Evolutionary conservation across 1,140 invertebrate species (phyloP).

Genomic region (Papilio polyxenes): DNA sequence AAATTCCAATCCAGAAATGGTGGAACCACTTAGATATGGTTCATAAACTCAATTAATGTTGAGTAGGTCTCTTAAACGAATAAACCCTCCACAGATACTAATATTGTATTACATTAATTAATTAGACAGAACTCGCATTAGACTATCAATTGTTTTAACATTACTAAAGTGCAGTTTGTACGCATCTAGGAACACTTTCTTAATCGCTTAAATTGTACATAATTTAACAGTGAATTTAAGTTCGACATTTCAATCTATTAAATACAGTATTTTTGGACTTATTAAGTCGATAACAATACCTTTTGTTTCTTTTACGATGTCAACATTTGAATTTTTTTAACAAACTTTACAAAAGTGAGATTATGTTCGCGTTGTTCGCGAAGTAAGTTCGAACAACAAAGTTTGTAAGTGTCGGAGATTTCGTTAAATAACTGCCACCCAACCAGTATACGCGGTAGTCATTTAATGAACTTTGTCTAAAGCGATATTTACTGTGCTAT

Average conservation of each 20-base stretch:
- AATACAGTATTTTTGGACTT: too few relatives aligned
- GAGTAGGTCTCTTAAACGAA: background rate
- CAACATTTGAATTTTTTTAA: too few relatives aligned
- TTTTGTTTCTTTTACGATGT: too few relatives aligned
- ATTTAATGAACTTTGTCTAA: constrained; percentile 5
- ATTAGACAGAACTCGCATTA: background rate
- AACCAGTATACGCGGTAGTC: background rate
- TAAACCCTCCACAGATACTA: background rate
- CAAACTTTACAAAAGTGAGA: background rate
- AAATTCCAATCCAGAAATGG: background rate
- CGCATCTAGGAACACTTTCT: too few relatives aligned
- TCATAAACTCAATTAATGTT: constrained; percentile 10
- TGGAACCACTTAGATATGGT: constrained; percentile 14
- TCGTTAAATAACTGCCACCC: constrained; percentile 20
- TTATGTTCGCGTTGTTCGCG: constrained; percentile 4
- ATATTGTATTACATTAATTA: constrained; percentile 1
- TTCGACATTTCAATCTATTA: too few relatives aligned
- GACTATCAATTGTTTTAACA: background rate
- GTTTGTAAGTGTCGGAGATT: constrained; percentile 30
- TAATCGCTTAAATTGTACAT: too few relatives aligned
- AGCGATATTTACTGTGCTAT: background rate
- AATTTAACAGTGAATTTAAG: too few relatives aligned
- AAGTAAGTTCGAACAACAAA: constrained; percentile 22
- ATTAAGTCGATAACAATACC: too few relatives aligned
- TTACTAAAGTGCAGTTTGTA: background rate